Evolutionary conservation across 2,113 vertebrate species (phyloP).

Genomic region (Sakesphorus luctuosus): DNA sequence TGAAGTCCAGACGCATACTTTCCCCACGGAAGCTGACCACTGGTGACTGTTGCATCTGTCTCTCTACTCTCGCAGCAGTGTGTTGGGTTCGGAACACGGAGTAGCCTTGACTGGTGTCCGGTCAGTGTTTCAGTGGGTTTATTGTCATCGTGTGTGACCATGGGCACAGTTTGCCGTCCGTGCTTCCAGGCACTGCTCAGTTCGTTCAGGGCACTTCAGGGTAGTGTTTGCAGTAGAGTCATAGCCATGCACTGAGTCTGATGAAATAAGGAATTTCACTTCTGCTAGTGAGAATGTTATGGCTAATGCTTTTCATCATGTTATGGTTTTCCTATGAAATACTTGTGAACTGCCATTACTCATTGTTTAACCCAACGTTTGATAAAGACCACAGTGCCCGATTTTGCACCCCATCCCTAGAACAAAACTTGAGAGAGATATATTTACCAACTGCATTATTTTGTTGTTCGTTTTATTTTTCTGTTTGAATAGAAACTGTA

Average conservation of each 20-base stretch:
- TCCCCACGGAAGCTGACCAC: background rate
- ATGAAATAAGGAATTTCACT: background rate
- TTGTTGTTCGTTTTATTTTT: background rate
- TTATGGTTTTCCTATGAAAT: background rate
- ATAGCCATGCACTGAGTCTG: background rate
- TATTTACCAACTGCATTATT: background rate
- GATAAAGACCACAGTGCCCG: background rate
- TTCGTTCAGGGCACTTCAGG: background rate
- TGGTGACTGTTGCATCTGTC: background rate
- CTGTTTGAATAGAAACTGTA: background rate
- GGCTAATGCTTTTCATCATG: background rate
- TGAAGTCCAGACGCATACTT: background rate
- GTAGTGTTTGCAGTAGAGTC: background rate
- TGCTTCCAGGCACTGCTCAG: background rate
- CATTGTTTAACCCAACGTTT: rapidly evolving
- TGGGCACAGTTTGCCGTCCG: rapidly evolving
- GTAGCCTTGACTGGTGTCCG: background rate
- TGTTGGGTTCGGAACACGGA: background rate
- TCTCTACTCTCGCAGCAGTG: background rate
- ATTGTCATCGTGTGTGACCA: rapidly evolving
- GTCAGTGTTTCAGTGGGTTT: rapidly evolving
- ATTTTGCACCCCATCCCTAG: background rate
- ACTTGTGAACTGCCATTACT: background rate
- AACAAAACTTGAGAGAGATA: background rate
- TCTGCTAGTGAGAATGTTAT: background rate